Base-by-base conservation (phyloP, 1,140 invertebrate species). In the Dufourea novaeangliae region DNA sequence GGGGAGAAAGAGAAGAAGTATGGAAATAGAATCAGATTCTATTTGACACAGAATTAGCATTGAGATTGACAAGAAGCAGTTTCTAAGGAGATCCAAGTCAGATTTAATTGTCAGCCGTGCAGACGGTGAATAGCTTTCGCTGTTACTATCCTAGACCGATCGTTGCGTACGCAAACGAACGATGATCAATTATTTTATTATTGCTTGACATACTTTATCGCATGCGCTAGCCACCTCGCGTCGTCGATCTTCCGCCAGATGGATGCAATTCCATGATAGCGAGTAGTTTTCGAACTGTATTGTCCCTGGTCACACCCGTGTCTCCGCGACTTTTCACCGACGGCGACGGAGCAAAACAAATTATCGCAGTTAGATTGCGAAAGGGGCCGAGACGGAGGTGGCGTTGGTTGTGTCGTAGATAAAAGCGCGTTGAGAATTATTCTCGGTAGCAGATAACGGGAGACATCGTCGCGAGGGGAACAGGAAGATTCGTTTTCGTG, bases 311-410 rank as follows among this genome's bases (percentile, higher is more conserved):
- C 32, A 8, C 32, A n/a, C 29, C 25, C 27, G 5, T 46, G 27
- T 25, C 11, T 1, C 3, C 12, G 0, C 34, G 41, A 50, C 37
- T 50, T 63, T 63, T 63, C n/a, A n/a, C 32, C n/a, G 39, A 14
- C 32, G 17, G 2, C 17, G 12, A 1, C 41, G 17, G 17, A 52
- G 70, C 57, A 37, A 50, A 64, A 66, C 32, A 54, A 73, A 64
- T 73, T 64, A 73, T 73, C 44, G 34, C 32, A 7, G 20, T 37
- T 73, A 39, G 34, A 64, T 54, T 39, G 61, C 5, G 44, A 64
- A 59, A 25, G 41, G 20, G 14, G 27, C n/a, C 0, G 20, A 12
- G 34, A 8, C 22, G 54, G 27, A 29, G 52, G 11, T 8, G 27
- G 37, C 20, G 32, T n/a, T n/a, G n/a, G n/a, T n/a, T n/a, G n/a